Base-by-base conservation (phyloP, 2,888 invertebrate species). In the Dicyrtoma fusca region DNA sequence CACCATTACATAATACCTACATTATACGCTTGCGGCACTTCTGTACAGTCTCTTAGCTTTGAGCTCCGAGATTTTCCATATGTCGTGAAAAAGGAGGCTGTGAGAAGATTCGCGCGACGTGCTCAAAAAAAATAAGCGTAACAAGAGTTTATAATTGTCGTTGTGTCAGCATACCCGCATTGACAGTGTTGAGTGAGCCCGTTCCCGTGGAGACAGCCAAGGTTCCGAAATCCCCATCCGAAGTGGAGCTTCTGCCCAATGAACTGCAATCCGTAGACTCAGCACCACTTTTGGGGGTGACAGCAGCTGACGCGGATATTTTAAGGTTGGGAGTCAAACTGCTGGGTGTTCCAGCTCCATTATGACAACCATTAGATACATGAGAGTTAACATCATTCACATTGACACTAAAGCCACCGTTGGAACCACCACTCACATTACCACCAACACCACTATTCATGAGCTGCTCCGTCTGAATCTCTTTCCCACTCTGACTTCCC, bases 151-250 rank as follows among this genome's bases (percentile, higher is more conserved):
- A 10, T 53, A n/a, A 17, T 53, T 53, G 61, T 8, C 17, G 10
- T 59, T 26, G 11, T 6, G 53, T 53, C 53, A 65, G 55, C 51
- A 25, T 74, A 77, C 77, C 77, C 72, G 76, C 77, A 74, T 76
- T 72, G 44, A 74, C 73, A 45, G 75, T 76, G 63, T 75, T 73
- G 69, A 76, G 65, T 59, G 74, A 66, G 5, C 65, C 65, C 34
- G 44, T 61, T 42, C 61, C 61, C 34, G 65, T 71, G 17, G 74
- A 69, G 14, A 71, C 69, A 77, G 73, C 72, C 23, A 76, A 45
- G 11, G 75, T 75, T 34, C 75, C 81, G 82, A 82, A 83, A 82
- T 83, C 84, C 78, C 82, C 82, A 75, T 83, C 83, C 0, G 82
- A 83, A 47, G 82, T 78, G 1, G 79, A 82, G 73, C 82, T 83